These are phyloP conservation scores for Podarcis raffonei DNA, from an alignment of 2,113 vertebrate species.

Conservation along the genomic window DNA sequence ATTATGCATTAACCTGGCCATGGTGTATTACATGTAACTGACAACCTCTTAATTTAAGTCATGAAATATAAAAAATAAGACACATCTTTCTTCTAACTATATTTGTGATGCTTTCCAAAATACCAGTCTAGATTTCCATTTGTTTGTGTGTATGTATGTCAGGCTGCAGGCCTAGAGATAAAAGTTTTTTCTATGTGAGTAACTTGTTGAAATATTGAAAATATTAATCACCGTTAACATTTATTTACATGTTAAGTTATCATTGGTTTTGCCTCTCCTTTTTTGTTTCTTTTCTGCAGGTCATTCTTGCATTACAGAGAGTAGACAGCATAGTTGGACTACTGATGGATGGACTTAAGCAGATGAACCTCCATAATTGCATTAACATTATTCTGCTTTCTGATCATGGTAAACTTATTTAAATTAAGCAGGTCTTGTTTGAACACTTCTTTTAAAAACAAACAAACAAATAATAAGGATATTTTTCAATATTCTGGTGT, in stretches of 20 bases:
- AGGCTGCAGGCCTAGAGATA: not conserved
- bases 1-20: not conserved
- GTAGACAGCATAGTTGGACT: constrained; percentile 85
- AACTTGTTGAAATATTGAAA: no score
- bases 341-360: constrained; percentile 90
- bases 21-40: not conserved
- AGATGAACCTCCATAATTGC: constrained; percentile 85
- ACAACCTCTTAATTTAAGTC: not conserved
- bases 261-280: not conserved
- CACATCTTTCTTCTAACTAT: not conserved
- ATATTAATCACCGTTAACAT: not conserved
- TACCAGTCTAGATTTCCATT: not conserved
- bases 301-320: constrained; percentile 82
- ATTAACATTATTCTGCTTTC: constrained; percentile 89
- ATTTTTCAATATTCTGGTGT: not conserved
- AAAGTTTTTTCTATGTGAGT: not conserved
- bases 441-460: not conserved
- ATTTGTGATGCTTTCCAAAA: not conserved
- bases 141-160: not conserved
- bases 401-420: constrained; percentile 88
- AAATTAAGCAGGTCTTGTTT: not conserved
- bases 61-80: not conserved
- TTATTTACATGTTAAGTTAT: not conserved
- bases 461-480: not conserved
- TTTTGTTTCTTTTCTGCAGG: constrained; percentile 69